Evolutionary conservation across 2,888 invertebrate species (phyloP).

Genomic region (Podotricha telesiphe): DNA sequence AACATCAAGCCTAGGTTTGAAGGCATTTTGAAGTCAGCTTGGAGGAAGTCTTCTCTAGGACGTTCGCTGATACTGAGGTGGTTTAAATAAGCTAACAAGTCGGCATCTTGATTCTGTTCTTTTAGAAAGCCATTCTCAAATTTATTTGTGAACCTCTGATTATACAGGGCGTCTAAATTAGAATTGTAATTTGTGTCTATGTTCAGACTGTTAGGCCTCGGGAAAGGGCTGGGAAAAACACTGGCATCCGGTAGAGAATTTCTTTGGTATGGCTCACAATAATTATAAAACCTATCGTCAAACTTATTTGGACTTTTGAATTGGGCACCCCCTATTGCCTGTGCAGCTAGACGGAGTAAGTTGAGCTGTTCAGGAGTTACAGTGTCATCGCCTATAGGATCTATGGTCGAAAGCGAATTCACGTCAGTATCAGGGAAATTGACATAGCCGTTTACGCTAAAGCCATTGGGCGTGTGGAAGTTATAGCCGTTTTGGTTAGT

Average conservation of each 20-base stretch:
- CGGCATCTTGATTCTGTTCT: slow-evolving; percentile 67
- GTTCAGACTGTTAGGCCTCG: slow-evolving; percentile 72
- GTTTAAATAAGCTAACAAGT: slow-evolving; percentile 67
- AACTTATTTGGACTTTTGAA: slow-evolving; percentile 69
- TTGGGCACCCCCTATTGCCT: slow-evolving; percentile 78
- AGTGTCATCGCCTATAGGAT: slow-evolving; percentile 62
- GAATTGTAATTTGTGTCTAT: slow-evolving; percentile 68
- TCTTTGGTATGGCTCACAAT: slow-evolving; percentile 77
- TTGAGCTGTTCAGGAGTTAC: slow-evolving; percentile 77
- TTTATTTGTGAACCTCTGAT: slow-evolving; percentile 66
- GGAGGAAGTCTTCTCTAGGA: slow-evolving; percentile 58
- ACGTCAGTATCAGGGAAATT: slow-evolving; percentile 70
- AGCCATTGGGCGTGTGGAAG: slow-evolving; percentile 67
- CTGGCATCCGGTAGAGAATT: slow-evolving; percentile 72
- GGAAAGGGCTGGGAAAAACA: slow-evolving; percentile 66
- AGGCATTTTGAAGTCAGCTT: slow-evolving; percentile 68
- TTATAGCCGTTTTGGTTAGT: slow-evolving; percentile 63
- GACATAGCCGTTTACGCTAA: slow-evolving; percentile 65
- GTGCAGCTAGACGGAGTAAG: slow-evolving; percentile 76
- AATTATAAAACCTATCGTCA: slow-evolving; percentile 73
- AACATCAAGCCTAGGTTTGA: slow-evolving; percentile 68
- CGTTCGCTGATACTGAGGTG: slow-evolving; percentile 67
- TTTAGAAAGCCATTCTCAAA: slow-evolving; percentile 57
- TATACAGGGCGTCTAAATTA: slow-evolving; percentile 60
- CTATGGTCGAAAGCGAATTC: slow-evolving; percentile 61